Base-by-base conservation (phyloP, 30 jellyfish, hydroid and myxozoan genomes). In the Nemopilema nomurai region DNA sequence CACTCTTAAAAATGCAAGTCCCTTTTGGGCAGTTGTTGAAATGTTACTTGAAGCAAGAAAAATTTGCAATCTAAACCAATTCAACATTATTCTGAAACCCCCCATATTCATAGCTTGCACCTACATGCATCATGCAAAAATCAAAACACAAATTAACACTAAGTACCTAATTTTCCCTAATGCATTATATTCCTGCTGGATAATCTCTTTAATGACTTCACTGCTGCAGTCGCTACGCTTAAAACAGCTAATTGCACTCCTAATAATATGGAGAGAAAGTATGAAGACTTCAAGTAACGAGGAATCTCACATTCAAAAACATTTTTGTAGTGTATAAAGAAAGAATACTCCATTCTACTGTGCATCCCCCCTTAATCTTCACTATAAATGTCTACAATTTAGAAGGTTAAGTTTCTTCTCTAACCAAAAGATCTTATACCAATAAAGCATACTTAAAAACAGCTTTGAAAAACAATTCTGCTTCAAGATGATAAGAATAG, bases 131-230 rank as follows among this genome's bases (percentile, higher is more conserved):
- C n/a, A n/a, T n/a, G n/a, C n/a, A n/a, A n/a, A n/a, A n/a, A n/a
- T n/a, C n/a, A n/a, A n/a, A n/a, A n/a, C n/a, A n/a, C n/a, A n/a
- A n/a, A n/a, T n/a, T n/a, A n/a, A n/a, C n/a, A n/a, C n/a, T n/a
- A 81, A 24, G 18, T 77, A 89, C 97, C 91, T 69, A 77, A 81
- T 81, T 57, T 80, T 80, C 13, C 97, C 97, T 51, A 89, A 86
- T 8, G 75, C 19, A 7, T 73, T 82, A 75, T 89, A 89, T 62
- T 89, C 89, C 20, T 28, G 69, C 64, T 80, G 65, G 72, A 89
- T 89, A 1, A 89, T 67, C 28, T 78, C 73, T 21, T 53, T 73
- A 21, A 87, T 71, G 24, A 77, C 69, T 22, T 24, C 71, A 23
- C 93, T 84, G 19, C 69, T 71, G 64, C 69, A 33, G 67, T 77